Conservation (phyloP, 1,140 invertebrate species). For the Drosophila rufa region DNA sequence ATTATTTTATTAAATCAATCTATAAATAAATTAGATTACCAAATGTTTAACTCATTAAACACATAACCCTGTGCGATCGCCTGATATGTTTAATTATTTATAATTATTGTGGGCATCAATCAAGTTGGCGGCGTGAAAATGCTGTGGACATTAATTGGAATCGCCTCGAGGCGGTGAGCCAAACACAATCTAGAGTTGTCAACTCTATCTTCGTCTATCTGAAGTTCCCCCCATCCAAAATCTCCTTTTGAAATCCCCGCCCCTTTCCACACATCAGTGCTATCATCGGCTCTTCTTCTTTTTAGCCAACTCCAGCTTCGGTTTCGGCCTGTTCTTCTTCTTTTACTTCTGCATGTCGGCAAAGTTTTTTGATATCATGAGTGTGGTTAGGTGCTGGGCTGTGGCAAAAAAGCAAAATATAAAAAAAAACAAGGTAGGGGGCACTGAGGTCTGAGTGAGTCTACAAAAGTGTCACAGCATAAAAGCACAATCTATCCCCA, state of each 20-base stretch:
- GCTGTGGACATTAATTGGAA: conserved; percentile 67
- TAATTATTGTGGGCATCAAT: conserved; percentile 67
- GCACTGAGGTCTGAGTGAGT: conserved; percentile 34
- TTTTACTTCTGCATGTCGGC: conserved; percentile 58
- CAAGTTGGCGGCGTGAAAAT: conserved; percentile 67
- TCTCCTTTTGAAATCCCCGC: conserved; percentile 9
- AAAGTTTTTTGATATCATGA: conserved; percentile 77
- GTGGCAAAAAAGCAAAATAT: conserved; percentile 2
- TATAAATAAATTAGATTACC: neutral
- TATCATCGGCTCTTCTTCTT: conserved; percentile 44
- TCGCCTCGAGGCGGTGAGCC: conserved; percentile 12
- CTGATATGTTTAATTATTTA: conserved; percentile 33
- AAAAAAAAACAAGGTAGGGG: neutral
- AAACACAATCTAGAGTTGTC: conserved; percentile 52
- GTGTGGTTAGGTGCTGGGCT: conserved; percentile 40
- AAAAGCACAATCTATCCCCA: conserved; percentile 65
- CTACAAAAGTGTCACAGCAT: conserved; percentile 77
- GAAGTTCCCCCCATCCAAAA: conserved; percentile 24
- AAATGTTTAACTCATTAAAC: neutral
- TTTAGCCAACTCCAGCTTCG: conserved; percentile 26
- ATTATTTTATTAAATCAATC: neutral
- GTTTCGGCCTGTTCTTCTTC: conserved; percentile 30
- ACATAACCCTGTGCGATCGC: neutral
- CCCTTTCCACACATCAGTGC: conserved; percentile 54
- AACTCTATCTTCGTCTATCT: conserved; percentile 27